These are phyloP conservation scores for Myopa tessellatipennis DNA, from an alignment of 2,888 invertebrate species.

Conservation along the genomic window DNA sequence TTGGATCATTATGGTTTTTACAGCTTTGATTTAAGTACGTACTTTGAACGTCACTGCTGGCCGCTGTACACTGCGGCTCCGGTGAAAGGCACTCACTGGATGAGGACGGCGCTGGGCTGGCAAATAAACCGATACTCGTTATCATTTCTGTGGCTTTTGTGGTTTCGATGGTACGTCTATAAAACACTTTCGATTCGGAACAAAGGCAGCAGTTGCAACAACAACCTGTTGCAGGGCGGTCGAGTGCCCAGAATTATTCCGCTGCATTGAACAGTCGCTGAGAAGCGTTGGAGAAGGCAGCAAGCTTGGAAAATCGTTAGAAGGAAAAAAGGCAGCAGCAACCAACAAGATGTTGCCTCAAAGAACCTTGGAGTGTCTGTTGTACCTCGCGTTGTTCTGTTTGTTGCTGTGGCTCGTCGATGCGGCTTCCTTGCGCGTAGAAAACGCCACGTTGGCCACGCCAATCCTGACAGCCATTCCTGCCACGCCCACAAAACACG, in stretches of 20 bases:
- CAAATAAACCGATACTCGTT: slow-evolving; percentile 4
- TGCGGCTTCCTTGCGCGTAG: slow-evolving; percentile 50
- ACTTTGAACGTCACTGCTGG: background rate
- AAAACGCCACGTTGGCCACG: slow-evolving; percentile 28
- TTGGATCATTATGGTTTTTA: background rate
- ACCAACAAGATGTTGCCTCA: slow-evolving; percentile 50
- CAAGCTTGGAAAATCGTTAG: background rate
- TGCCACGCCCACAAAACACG: slow-evolving; percentile 15
- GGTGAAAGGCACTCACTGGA: slow-evolving; percentile 23
- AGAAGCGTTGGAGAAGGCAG: background rate
- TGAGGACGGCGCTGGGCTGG: background rate
- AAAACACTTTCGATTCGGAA: slow-evolving; percentile 31
- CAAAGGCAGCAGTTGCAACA: slow-evolving; percentile 25
- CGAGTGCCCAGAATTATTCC: background rate
- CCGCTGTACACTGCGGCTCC: background rate
- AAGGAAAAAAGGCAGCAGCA: background rate
- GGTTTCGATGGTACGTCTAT: slow-evolving; percentile 24
- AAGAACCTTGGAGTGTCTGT: slow-evolving; percentile 57
- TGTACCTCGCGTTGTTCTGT: slow-evolving; percentile 54
- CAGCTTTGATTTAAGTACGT: background rate
- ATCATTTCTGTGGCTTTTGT: slow-evolving; percentile 11
- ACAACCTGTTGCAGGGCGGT: background rate
- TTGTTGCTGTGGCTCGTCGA: slow-evolving; percentile 54
- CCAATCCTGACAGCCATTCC: slow-evolving; percentile 38
- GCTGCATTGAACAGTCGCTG: background rate